phyloP scores from a whole-genome alignment of 1,140 invertebrate genomes.

The Caenorhabditis inopinata region DNA sequence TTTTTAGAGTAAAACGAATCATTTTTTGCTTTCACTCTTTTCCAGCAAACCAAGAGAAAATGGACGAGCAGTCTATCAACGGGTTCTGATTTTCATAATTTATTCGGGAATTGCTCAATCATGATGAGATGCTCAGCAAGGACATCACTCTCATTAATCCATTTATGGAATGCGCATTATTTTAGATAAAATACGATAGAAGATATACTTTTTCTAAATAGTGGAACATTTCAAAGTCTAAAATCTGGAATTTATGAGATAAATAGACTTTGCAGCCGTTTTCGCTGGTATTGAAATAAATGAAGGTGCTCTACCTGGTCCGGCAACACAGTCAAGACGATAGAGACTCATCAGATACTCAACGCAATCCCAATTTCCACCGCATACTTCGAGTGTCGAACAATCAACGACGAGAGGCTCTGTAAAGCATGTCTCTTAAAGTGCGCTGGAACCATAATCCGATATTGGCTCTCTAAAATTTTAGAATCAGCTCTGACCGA shows the following conservation, averaged over 20 bases:
- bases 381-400: not conserved
- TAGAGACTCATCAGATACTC: constrained; percentile 17
- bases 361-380: constrained; percentile 1
- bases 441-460: no score
- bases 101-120: not conserved
- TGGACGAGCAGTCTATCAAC: constrained; percentile 14
- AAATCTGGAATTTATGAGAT: no score
- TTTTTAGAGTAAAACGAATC: not conserved
- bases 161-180: no score
- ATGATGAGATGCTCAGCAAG: no score
- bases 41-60: not conserved
- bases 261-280: no score
- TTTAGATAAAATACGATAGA: not conserved
- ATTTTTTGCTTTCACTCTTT: not conserved
- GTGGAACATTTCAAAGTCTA: no score
- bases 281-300: no score
- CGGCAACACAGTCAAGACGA: not conserved
- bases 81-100: constrained; percentile 30
- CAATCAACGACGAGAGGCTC: not conserved
- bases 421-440: no score
- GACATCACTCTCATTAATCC: no score
- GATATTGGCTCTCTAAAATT: no score
- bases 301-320: not conserved
- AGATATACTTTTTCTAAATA: not conserved
- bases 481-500: no score